These are phyloP conservation scores for Rallus limicola DNA, from an alignment of 2,113 vertebrate genomes.

Conservation along the genomic window DNA sequence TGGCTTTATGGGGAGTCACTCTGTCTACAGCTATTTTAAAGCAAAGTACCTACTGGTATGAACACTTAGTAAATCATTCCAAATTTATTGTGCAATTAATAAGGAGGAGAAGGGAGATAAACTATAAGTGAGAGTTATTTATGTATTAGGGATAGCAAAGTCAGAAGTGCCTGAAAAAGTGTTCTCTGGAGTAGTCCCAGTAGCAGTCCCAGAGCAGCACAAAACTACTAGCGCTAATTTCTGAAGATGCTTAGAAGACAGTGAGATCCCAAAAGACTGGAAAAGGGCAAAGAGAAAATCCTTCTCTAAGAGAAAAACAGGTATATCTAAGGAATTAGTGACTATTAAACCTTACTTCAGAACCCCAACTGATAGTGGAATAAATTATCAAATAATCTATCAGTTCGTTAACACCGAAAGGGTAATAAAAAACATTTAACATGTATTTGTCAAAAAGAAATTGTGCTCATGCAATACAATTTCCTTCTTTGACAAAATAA, in stretches of 20 bases:
- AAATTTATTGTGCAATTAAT: neutral
- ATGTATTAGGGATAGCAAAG: neutral
- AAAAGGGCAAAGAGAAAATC: neutral
- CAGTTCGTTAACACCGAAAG: neutral
- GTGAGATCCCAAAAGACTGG: neutral
- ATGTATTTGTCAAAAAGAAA: neutral
- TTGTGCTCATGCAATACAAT: neutral
- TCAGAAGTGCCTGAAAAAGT: neutral
- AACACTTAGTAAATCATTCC: neutral
- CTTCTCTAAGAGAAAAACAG: neutral
- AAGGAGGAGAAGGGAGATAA: neutral
- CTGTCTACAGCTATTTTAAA: neutral
- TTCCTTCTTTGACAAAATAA: neutral
- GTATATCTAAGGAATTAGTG: neutral
- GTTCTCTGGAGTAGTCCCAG: neutral
- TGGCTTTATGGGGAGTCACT: neutral
- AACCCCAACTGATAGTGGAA: neutral
- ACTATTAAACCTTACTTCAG: neutral
- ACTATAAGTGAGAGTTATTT: neutral
- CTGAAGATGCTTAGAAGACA: neutral
- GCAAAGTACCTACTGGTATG: neutral
- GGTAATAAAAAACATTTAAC: neutral
- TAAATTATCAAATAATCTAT: neutral
- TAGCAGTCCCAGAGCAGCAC: neutral
- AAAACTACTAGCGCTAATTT: neutral